Evolutionary conservation across 2,888 invertebrate species (phyloP), one percentile per base, ranked within the genome.

Genomic region (Napeogenes inachia): DNA sequence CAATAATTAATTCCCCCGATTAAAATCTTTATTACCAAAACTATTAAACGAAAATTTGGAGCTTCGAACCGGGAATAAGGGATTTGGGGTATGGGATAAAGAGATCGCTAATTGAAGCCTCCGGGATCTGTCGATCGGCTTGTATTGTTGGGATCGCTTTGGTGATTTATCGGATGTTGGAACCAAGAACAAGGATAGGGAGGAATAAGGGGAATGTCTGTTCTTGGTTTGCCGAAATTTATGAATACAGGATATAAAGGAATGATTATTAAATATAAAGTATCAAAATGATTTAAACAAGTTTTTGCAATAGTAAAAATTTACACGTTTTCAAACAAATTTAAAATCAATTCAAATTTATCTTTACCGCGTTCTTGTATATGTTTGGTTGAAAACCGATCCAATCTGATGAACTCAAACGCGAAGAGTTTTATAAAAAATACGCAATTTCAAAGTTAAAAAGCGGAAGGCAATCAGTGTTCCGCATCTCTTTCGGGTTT

Each of bases 391-490:
- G 5, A 47, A 47, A 47, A 8, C 47, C 6, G 8, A n/a, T 47
- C 6, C 6, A 47, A 47, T 47, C 21, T 50, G 30, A 8, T 50
- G 50, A 30, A 12, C 1, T 12, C 8, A 30, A 50, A 50, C 50
- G 21, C 50, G 12, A 50, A 50, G 30, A 30, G 21, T 12, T 50
- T 13, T 47, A n/a, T 35, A 30, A 50, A 30, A 50, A 30, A 50
- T 12, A 8, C 30, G 35, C 33, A 50, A 50, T 57, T n/a, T 38
- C 13, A 12, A 50, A 46, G 13, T 42, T 12, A 50, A 46, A 35
- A 55, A 45, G 32, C 33, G 55, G 60, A 56, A 60, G 56, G 47
- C 60, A 50, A 50, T 56, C 30, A 50, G 56, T 30, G 47, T 21
- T 45, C 32, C 13, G 42, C 30, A 13, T 47, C 47, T 33, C 45